A percentile compares a stretch with the other conserved stretches of the same genome.
phyloP scores from a whole-genome alignment of 1,140 invertebrate genomes.

The Macrostomum lignano region DNA sequence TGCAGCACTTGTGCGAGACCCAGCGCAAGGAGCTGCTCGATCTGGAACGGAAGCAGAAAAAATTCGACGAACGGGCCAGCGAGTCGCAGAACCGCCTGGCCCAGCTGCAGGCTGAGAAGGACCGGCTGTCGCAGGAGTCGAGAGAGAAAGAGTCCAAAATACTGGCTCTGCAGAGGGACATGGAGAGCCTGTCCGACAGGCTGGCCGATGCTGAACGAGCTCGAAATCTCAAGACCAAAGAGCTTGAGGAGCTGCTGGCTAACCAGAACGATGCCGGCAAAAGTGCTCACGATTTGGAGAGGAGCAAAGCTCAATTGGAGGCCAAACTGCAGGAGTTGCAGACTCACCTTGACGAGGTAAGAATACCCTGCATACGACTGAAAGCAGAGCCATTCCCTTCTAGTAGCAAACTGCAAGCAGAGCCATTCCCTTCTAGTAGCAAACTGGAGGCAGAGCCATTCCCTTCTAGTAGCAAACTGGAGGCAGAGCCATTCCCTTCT shows the following conservation, averaged over 20 bases:
- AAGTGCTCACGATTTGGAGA: slow-evolving; percentile 5
- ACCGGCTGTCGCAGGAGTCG: background rate
- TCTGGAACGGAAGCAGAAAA: slow-evolving; percentile 4
- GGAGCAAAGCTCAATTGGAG: slow-evolving; percentile 3
- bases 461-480: no score
- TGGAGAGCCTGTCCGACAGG: background rate
- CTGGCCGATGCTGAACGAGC: background rate
- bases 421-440: no score
- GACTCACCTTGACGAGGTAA: slow-evolving; percentile 1
- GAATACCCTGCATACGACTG: no score
- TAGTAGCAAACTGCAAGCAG: no score
- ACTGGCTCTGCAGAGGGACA: background rate
- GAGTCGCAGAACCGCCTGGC: background rate
- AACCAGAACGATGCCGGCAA: slow-evolving; percentile 4
- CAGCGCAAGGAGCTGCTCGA: slow-evolving; percentile 3
- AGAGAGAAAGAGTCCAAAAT: slow-evolving; percentile 6
- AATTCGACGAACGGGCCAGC: slow-evolving; percentile 4
- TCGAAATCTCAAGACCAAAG: background rate
- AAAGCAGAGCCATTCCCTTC: no score
- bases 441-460: no score
- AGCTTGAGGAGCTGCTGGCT: slow-evolving; percentile 2
- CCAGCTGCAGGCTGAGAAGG: slow-evolving; percentile 1
- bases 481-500: no score
- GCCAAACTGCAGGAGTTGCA: background rate
- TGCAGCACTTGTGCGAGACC: background rate